A percentile compares a stretch with the other conserved stretches of the same genome.
phyloP scores from a whole-genome alignment of 2,113 vertebrate species.

The Cairina moschata region DNA sequence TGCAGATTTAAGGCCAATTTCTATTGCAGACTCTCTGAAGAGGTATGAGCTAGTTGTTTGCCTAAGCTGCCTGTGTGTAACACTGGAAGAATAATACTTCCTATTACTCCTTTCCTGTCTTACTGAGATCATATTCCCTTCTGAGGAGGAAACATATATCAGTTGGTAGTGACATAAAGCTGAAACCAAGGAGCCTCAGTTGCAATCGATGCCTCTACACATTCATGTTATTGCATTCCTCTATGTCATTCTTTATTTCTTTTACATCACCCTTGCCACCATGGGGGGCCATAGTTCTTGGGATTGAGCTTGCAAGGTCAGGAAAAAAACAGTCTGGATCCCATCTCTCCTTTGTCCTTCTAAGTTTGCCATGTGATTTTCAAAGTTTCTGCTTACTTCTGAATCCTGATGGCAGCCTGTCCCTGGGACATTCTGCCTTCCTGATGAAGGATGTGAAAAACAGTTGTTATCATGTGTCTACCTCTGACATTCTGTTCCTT shows the following conservation, averaged over 20 bases:
- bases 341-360: not conserved
- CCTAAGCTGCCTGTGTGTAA: slow-evolving; percentile 11
- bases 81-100: not conserved
- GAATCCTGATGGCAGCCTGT: not conserved
- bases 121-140: not conserved
- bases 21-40: slow-evolving; percentile 13
- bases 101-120: not conserved
- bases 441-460: slow-evolving; percentile 30
- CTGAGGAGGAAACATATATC: not conserved
- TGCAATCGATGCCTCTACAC: not conserved
- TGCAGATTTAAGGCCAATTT: slow-evolving; percentile 31
- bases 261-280: not conserved
- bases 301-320: not conserved
- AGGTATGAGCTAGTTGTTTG: not conserved
- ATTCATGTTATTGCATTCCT: not conserved
- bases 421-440: not conserved
- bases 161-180: not conserved
- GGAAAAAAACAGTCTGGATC: not conserved
- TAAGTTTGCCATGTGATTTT: not conserved
- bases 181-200: not conserved
- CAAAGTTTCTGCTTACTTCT: not conserved
- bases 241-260: not conserved
- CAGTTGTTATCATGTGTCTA: slow-evolving; percentile 18
- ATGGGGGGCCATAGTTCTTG: not conserved
- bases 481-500: slow-evolving; percentile 31